phyloP scores from a whole-genome alignment of 64 coral and sea anemone genomes.

The Hydrozoanthus tunicans region DNA sequence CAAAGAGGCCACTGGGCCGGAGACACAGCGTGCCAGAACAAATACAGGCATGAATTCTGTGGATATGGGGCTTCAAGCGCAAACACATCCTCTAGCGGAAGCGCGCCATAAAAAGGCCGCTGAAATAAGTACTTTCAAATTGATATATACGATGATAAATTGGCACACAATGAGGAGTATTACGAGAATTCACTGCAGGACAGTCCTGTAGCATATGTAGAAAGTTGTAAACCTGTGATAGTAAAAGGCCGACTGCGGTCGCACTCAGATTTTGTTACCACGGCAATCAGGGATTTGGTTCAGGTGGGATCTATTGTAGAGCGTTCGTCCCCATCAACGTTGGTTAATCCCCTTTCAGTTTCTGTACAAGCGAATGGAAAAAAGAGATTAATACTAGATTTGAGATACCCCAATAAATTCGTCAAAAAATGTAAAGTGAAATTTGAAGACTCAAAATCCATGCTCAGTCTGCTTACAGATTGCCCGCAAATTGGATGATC shows the following conservation, averaged over 20 bases:
- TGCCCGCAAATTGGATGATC: slow-evolving; percentile 20
- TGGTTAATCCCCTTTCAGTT: slow-evolving; percentile 74
- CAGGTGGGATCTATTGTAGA: slow-evolving; percentile 47
- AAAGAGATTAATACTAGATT: slow-evolving; percentile 73
- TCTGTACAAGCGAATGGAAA: slow-evolving; percentile 69
- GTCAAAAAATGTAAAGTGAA: slow-evolving; percentile 68
- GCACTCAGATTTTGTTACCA: slow-evolving; percentile 56
- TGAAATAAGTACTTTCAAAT: no score
- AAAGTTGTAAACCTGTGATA: slow-evolving; percentile 32
- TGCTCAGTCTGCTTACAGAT: slow-evolving; percentile 26
- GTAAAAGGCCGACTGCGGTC: slow-evolving; percentile 34
- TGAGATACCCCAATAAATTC: slow-evolving; percentile 51
- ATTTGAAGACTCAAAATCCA: slow-evolving; percentile 63
- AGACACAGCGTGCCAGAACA: neutral
- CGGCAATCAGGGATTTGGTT: slow-evolving; percentile 60
- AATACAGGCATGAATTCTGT: neutral
- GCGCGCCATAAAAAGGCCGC: no score
- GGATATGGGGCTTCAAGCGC: neutral
- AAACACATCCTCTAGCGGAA: neutral
- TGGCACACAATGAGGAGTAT: no score
- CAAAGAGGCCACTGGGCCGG: slow-evolving; percentile 22
- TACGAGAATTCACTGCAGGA: neutral
- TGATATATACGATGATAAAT: no score
- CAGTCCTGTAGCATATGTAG: slow-evolving; percentile 55
- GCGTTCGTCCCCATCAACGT: slow-evolving; percentile 31